Conservation (phyloP, 2,888 invertebrate genomes). For the Allophyes oxyacanthae region DNA sequence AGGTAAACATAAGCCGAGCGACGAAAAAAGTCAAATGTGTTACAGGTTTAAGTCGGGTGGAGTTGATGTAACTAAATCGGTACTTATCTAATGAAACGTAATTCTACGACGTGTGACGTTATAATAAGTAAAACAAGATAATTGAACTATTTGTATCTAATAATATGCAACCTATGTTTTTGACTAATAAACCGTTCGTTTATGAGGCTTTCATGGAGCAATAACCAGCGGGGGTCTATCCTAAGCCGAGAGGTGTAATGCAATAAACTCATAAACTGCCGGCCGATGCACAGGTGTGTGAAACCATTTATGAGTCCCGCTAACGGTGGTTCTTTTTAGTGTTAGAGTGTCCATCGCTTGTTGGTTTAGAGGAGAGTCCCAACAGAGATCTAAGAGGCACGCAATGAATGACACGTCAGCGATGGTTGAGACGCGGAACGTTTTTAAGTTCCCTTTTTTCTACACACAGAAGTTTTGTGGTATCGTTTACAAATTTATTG, state of each 20-base stretch:
- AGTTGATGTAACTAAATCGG: constrained; percentile 37
- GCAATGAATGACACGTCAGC: constrained; percentile 30
- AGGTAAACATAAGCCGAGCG: constrained; percentile 49
- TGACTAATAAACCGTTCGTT: constrained; percentile 72
- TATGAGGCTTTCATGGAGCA: constrained; percentile 82
- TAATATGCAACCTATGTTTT: constrained; percentile 70
- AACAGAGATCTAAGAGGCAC: not conserved
- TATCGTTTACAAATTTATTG: constrained; percentile 86
- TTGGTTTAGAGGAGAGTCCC: not conserved
- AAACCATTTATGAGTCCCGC: constrained; percentile 55
- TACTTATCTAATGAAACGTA: constrained; percentile 20
- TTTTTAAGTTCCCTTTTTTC: constrained; percentile 57
- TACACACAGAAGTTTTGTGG: constrained; percentile 86
- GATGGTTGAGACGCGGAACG: constrained; percentile 20
- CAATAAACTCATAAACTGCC: constrained; percentile 85
- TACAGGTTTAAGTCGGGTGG: constrained; percentile 28
- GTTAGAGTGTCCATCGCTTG: constrained; percentile 35
- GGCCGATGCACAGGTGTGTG: constrained; percentile 78
- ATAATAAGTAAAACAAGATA: constrained; percentile 38
- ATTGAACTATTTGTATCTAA: constrained; percentile 70
- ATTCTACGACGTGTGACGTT: constrained; percentile 22
- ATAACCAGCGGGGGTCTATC: constrained; percentile 81
- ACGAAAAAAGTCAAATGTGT: constrained; percentile 46
- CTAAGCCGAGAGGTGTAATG: constrained; percentile 82
- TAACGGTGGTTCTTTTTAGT: constrained; percentile 26